Evolutionary conservation across 1,140 invertebrate genomes (phyloP), one percentile per base, ranked within the genome.

Genomic region (Procambarus clarkii): DNA sequence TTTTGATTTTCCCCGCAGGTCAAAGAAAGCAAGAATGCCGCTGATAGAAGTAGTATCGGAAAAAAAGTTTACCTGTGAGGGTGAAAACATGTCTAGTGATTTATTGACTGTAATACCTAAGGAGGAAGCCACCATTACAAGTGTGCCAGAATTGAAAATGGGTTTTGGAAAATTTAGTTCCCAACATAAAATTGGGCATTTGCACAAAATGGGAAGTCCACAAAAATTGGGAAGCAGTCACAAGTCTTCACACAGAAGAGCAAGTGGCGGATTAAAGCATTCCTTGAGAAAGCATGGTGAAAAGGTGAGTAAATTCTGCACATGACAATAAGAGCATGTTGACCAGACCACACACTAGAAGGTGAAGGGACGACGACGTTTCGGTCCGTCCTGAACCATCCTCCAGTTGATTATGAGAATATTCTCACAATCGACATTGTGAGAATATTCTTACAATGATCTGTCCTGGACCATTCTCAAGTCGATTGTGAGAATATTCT

Each of bases 11-110:
- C 13, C 60, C 50, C 24, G 60, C 46, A 82, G 80, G 50, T 82
- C 80, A 46, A 82, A 58, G 50, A 82, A 82, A 82, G 80, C 80
- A 50, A 82, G 24, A 58, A 50, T 34, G 24, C 80, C 80, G 24
- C 34, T 82, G 80, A 82, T 82, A 44, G 80, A 82, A 58, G 80
- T 24, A 58, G 24, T 82, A 5, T 50, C 24, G 5, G 80, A 82
- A n/a, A 58, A 3, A 15, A 82, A 34, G 3, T 13, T 60, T 82
- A 34, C 24, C 15, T 46, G 80, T 58, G 80, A 82, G 2, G 60
- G 8, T 58, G 80, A 82, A 50, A 60, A 60, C 50, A 60, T 46
- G 5, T 7, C 80, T 58, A 60, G 50, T 82, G 80, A 82, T 45
- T 54, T 58, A 50, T 24, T 82, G 48, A 48, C 48, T 24, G 50